These are phyloP conservation scores for Drosophila trichaetosa DNA, from an alignment of 2,888 invertebrate genomes.

Conservation along the genomic window DNA sequence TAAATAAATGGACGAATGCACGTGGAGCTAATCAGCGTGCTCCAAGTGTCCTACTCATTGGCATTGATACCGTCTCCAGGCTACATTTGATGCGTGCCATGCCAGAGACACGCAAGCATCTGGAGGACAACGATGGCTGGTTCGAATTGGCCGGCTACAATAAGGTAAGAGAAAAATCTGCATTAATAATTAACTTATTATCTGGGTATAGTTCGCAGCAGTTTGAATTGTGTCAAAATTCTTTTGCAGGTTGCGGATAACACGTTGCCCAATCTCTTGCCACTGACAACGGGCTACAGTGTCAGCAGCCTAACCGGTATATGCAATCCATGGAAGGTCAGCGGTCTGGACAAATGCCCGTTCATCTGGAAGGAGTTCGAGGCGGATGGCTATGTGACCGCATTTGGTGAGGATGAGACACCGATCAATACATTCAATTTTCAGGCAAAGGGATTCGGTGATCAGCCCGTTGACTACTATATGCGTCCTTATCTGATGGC, in stretches of 20 bases:
- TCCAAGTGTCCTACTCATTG: conserved; percentile 87
- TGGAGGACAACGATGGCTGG: conserved; percentile 87
- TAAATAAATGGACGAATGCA: conserved; percentile 67
- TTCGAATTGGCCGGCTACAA: conserved; percentile 90
- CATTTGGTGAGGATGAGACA: conserved; percentile 91
- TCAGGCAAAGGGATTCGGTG: conserved; percentile 88
- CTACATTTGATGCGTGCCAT: conserved; percentile 90
- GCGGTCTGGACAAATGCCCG: conserved; percentile 88
- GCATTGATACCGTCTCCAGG: conserved; percentile 93
- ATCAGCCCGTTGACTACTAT: conserved; percentile 92
- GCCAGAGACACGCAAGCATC: conserved; percentile 88
- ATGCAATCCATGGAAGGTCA: conserved; percentile 85
- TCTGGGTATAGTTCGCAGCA: no score
- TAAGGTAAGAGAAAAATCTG: conserved; percentile 84
- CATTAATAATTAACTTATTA: no score
- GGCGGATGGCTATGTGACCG: conserved; percentile 89
- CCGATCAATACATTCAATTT: conserved; percentile 89
- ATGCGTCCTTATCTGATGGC: conserved; percentile 89
- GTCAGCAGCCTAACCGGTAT: conserved; percentile 83
- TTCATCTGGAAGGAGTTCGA: conserved; percentile 91
- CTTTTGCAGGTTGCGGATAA: conserved; percentile 90
- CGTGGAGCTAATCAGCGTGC: neutral
- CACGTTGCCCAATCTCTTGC: conserved; percentile 94
- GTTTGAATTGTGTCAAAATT: neutral
- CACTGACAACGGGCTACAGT: conserved; percentile 89